phyloP scores from a whole-genome alignment of 2,888 invertebrate species.

The Drosophila flavopinicola region DNA sequence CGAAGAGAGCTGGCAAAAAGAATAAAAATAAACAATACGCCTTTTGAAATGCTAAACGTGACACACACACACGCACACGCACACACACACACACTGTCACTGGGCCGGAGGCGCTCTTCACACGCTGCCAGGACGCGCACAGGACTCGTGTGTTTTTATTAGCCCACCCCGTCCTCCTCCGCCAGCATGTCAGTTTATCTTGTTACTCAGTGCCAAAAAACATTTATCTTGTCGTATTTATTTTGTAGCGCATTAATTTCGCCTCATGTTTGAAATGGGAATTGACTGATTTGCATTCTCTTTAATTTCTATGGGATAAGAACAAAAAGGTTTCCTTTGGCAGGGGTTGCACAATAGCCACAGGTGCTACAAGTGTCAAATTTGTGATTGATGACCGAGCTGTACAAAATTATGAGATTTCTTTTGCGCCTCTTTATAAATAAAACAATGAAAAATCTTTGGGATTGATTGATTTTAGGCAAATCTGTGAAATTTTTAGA shows the following conservation, averaged over 20 bases:
- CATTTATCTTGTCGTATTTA: slow-evolving; percentile 79
- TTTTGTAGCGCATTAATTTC: slow-evolving; percentile 75
- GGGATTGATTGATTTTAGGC: slow-evolving; percentile 40
- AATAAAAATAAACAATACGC: slow-evolving; percentile 68
- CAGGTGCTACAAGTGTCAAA: slow-evolving; percentile 67
- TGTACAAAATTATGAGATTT: slow-evolving; percentile 59
- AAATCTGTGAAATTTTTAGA: slow-evolving; percentile 12
- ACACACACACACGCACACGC: slow-evolving; percentile 35
- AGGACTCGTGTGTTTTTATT: slow-evolving; percentile 73
- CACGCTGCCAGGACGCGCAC: slow-evolving; percentile 58
- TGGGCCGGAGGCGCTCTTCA: slow-evolving; percentile 55
- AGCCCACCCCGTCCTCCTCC: slow-evolving; percentile 29
- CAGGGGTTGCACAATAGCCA: slow-evolving; percentile 36
- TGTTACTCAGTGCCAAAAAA: slow-evolving; percentile 59
- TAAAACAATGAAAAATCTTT: background rate
- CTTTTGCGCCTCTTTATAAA: slow-evolving; percentile 19
- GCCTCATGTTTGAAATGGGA: slow-evolving; percentile 62
- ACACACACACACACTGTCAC: slow-evolving; percentile 20
- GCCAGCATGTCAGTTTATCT: slow-evolving; percentile 45
- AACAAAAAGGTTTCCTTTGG: background rate
- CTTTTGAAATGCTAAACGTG: slow-evolving; percentile 79
- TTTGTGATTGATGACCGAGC: slow-evolving; percentile 62
- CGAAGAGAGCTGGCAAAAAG: slow-evolving; percentile 22
- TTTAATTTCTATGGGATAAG: slow-evolving; percentile 58
- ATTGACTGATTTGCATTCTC: slow-evolving; percentile 78